Conservation (phyloP, 1,140 invertebrate species). For the Bombus picipes region DNA sequence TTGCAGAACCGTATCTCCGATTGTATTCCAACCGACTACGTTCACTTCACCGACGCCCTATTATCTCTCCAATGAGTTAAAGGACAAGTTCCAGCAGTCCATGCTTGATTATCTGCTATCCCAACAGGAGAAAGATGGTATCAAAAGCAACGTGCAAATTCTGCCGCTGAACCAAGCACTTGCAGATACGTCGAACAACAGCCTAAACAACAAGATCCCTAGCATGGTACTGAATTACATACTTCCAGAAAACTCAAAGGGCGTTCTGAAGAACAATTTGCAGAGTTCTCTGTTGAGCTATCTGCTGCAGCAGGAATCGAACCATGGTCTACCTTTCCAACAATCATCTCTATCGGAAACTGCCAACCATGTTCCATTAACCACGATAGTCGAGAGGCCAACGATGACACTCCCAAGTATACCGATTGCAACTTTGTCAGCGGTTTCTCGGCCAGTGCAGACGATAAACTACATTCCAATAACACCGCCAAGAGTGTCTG, state of each 20-base stretch:
- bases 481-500: slow-evolving; percentile 32
- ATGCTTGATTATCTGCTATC: slow-evolving; percentile 10
- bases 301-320: slow-evolving; percentile 28
- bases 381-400: slow-evolving; percentile 21
- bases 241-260: slow-evolving; percentile 41
- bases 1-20: slow-evolving; percentile 15
- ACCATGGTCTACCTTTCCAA: slow-evolving; percentile 25
- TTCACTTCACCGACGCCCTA: slow-evolving; percentile 14
- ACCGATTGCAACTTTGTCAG: slow-evolving; percentile 48
- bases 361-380: slow-evolving; percentile 60
- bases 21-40: slow-evolving; percentile 34
- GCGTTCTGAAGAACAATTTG: slow-evolving; percentile 30
- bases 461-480: slow-evolving; percentile 46
- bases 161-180: slow-evolving; percentile 7
- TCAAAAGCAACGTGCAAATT: slow-evolving; percentile 25
- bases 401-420: slow-evolving; percentile 54
- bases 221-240: slow-evolving; percentile 32
- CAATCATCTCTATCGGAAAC: slow-evolving; percentile 58
- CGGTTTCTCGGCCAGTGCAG: slow-evolving; percentile 59
- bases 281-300: slow-evolving; percentile 49
- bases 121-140: neutral
- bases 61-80: slow-evolving; percentile 18
- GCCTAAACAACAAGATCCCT: slow-evolving; percentile 22
- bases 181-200: neutral
- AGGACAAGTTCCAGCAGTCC: slow-evolving; percentile 5